Evolutionary conservation across 2,113 vertebrate genomes (phyloP), one percentile per base, ranked within the genome.

Genomic region (Ranitomeya variabilis): DNA sequence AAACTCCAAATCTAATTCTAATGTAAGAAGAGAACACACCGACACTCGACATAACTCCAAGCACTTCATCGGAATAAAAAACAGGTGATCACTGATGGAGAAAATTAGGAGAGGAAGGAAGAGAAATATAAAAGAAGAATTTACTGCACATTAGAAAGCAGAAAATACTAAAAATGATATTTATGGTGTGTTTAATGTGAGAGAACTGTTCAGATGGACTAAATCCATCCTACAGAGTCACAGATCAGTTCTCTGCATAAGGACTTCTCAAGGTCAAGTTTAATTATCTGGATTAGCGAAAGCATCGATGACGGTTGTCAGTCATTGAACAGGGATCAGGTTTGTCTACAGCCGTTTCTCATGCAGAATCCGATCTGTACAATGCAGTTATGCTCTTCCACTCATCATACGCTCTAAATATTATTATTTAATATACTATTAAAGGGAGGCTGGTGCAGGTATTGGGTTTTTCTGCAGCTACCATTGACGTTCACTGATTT

Each of bases 101-200:
- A 76, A 76, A 76, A 76, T 76, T 76, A 76, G 73, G 73, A 76
- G 16, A 19, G 73, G 73, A 76, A 76, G 37, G 73, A 76, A 45
- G 37, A 76, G 73, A 76, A 76, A 51, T 76, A 76, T 76, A 76
- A 76, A 76, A 76, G 31, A 51, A 51, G 73, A 51, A 76, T 76
- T 76, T 76, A 76, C 73, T 76, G 73, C 73, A 76, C 73, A 76
- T 76, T 51, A 76, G 73, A 76, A 76, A 76, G 73, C 73, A 76
- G 31, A 76, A 76, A 76, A 76, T 76, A 76, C 73, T 76, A 76
- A 76, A 76, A 76, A 19, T 76, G 31, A 26, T 76, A 51, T 76
- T 76, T 45, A 76, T 76, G 73, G 73, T 76, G 73, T 76, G 73
- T 23, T 76, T 76, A 76, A 76, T 76, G 73, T 76, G 16, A 76